A percentile compares a stretch with the other conserved stretches of the same genome.
These are phyloP conservation scores for Drosophila sp. DNA, from an alignment of 1,140 invertebrate species.

Conservation along the genomic window DNA sequence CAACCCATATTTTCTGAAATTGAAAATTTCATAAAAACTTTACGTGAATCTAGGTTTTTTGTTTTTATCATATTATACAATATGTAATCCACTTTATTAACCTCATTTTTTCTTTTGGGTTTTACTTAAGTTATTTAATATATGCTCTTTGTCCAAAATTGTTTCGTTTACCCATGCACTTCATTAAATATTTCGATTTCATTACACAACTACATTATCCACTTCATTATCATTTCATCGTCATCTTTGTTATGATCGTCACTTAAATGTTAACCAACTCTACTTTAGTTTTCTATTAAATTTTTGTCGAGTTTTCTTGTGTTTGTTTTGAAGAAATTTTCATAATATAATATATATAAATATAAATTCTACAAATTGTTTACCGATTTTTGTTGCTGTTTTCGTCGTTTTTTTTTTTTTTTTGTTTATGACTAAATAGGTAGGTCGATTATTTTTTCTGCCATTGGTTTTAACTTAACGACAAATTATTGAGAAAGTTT, in stretches of 20 bases:
- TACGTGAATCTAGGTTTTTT: constrained; percentile 1
- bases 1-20: not conserved
- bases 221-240: not conserved
- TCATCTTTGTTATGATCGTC: constrained; percentile 21
- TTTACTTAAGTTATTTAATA: constrained; percentile 39
- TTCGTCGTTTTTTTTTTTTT: constrained; percentile 25
- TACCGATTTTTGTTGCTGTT: constrained; percentile 44
- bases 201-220: constrained; percentile 57
- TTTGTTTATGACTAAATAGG: constrained; percentile 72
- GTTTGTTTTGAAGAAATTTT: constrained; percentile 58
- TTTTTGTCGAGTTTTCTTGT: constrained; percentile 20
- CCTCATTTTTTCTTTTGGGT: constrained; percentile 44
- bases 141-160: constrained; percentile 12
- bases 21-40: not conserved
- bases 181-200: constrained; percentile 54
- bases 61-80: constrained; percentile 71
- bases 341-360: constrained; percentile 53
- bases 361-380: constrained; percentile 78
- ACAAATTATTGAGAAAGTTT: constrained; percentile 47
- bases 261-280: constrained; percentile 68
- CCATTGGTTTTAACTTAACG: not conserved
- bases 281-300: constrained; percentile 71
- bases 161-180: constrained; percentile 33
- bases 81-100: constrained; percentile 72
- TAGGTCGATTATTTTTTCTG: constrained; percentile 71